These are phyloP conservation scores for Neopelma chrysocephalum DNA, from an alignment of 2,797 vertebrate species.

Conservation along the genomic window DNA sequence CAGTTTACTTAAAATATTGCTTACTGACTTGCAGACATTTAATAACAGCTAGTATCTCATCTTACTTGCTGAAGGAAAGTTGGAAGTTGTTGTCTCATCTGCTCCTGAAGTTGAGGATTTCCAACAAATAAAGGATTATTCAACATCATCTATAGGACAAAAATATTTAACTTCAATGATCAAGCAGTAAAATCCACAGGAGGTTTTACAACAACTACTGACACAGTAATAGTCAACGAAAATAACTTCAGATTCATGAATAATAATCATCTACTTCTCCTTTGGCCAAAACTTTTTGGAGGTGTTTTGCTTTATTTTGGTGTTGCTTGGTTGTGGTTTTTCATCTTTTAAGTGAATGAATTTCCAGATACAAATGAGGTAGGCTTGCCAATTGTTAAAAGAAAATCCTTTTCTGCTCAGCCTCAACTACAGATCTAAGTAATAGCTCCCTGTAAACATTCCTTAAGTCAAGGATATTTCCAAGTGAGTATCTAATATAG, in stretches of 20 bases:
- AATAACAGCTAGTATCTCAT: slow-evolving; percentile 53
- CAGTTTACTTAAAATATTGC: slow-evolving; percentile 18
- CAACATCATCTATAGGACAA: slow-evolving; percentile 85
- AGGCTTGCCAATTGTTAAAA: background rate
- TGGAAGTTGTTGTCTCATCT: slow-evolving; percentile 90
- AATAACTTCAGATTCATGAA: background rate
- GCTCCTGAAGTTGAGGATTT: slow-evolving; percentile 89
- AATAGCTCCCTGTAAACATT: background rate
- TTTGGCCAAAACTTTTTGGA: background rate
- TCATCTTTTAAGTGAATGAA: background rate
- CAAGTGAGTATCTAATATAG: background rate
- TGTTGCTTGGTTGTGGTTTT: background rate
- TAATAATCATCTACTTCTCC: background rate
- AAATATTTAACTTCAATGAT: slow-evolving; percentile 19
- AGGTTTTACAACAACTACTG: background rate
- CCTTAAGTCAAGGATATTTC: background rate
- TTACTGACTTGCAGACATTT: background rate
- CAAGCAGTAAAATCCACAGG: background rate
- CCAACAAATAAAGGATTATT: slow-evolving; percentile 91
- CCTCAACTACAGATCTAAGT: background rate
- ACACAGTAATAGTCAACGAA: background rate
- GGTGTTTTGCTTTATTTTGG: background rate
- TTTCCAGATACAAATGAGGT: background rate
- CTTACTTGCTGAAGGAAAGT: slow-evolving; percentile 89
- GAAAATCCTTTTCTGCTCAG: background rate